These are phyloP conservation scores for Ptychadena robeensis DNA, from an alignment of 2,797 vertebrate genomes.

Conservation along the genomic window DNA sequence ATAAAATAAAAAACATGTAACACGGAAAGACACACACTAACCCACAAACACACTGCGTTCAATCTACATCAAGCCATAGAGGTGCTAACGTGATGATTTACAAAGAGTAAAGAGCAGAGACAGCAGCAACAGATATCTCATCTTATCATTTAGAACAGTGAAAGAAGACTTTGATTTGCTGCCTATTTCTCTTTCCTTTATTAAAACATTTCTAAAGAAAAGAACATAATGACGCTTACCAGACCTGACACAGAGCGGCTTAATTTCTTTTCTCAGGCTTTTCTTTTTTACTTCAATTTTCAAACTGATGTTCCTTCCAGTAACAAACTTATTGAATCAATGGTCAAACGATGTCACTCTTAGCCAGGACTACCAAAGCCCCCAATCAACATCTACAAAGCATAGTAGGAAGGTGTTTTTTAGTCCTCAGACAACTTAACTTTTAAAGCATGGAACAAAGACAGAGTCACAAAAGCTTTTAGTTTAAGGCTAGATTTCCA, in stretches of 20 bases:
- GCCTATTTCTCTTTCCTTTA: background rate
- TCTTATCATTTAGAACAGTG: background rate
- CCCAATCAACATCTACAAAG: no score
- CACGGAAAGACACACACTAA: conserved; percentile 27
- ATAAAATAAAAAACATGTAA: conserved; percentile 32
- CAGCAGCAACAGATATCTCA: background rate
- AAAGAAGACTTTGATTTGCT: background rate
- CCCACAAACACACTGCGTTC: conserved; percentile 24
- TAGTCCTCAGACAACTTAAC: no score
- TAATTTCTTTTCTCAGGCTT: background rate
- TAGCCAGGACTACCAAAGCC: no score
- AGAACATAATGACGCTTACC: background rate
- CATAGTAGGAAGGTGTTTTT: no score
- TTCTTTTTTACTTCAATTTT: background rate
- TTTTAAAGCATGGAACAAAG: no score
- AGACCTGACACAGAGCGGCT: background rate
- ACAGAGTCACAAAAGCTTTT: no score
- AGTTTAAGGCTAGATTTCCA: no score
- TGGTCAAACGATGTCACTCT: no score
- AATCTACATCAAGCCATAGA: background rate
- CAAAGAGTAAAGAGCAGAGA: background rate
- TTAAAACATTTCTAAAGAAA: background rate
- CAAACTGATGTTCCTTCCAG: background rate
- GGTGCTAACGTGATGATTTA: background rate
- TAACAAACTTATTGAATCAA: no score